Evolutionary conservation across 1,140 invertebrate species (phyloP).

Genomic region (Drosophila kurseongensis): DNA sequence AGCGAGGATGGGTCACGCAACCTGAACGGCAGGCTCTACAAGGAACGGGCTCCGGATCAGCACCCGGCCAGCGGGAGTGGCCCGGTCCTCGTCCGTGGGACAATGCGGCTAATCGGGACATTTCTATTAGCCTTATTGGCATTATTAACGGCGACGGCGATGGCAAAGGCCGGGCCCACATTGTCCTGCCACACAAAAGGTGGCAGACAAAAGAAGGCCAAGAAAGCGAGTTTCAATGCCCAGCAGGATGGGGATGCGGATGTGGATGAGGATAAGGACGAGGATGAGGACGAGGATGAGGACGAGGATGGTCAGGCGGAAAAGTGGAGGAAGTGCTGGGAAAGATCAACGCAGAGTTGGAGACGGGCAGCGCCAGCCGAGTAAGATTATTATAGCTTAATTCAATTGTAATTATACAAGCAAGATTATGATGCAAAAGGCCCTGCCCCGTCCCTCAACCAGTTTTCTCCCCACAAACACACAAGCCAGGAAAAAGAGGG

Average conservation of each 20-base stretch:
- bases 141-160: conserved; percentile 55
- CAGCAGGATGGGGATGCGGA: neutral
- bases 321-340: conserved; percentile 1
- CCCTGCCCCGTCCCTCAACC: neutral
- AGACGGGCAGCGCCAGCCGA: conserved; percentile 25
- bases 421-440: conserved; percentile 41
- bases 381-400: conserved; percentile 74
- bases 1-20: conserved; percentile 81
- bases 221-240: conserved; percentile 8
- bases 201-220: conserved; percentile 19
- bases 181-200: conserved; percentile 29
- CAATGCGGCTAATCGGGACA: conserved; percentile 58
- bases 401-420: conserved; percentile 73
- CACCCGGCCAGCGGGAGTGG: conserved; percentile 39
- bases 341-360: conserved; percentile 33
- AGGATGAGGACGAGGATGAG: neutral
- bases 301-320: conserved; percentile 1
- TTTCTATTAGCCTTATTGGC: conserved; percentile 67
- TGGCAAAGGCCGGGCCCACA: conserved; percentile 9
- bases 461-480: neutral
- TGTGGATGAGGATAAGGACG: too few relatives aligned
- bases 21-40: conserved; percentile 83
- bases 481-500: conserved; percentile 5
- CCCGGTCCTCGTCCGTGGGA: conserved; percentile 3
- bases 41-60: conserved; percentile 67